Conservation (phyloP, 2,888 invertebrate species). For the Diplazon laetatorius region DNA sequence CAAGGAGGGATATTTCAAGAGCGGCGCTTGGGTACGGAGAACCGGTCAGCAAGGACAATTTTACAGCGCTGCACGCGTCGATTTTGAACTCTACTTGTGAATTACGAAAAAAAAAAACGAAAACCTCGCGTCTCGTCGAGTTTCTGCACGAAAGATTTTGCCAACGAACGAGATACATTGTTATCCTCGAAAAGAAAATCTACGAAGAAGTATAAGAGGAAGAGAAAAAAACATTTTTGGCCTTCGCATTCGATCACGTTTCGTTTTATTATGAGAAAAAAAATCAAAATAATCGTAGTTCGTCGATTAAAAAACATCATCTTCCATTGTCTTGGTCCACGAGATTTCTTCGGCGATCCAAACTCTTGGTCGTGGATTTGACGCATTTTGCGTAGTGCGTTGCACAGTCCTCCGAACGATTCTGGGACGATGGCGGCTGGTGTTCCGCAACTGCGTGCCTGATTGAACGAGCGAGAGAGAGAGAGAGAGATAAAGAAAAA, state of each 20-base stretch:
- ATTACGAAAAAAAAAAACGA: too few relatives aligned
- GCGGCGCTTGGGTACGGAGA: conserved; percentile 93
- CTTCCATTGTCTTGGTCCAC: background rate
- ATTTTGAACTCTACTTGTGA: conserved; percentile 95
- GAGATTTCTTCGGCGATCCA: conserved; percentile 16
- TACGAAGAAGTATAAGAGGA: too few relatives aligned
- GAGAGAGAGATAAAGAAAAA: too few relatives aligned
- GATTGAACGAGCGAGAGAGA: background rate
- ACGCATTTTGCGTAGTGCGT: conserved; percentile 47
- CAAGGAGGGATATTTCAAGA: conserved; percentile 92
- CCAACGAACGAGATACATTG: conserved; percentile 2
- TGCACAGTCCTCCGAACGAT: conserved; percentile 33
- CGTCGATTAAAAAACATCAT: conserved; percentile 6
- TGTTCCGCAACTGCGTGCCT: conserved; percentile 28
- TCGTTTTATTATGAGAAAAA: too few relatives aligned
- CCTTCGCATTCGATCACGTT: background rate
- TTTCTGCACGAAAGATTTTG: conserved; percentile 5
- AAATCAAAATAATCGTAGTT: too few relatives aligned
- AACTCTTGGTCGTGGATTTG: conserved; percentile 6
- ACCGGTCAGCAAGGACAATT: conserved; percentile 89
- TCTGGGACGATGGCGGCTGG: conserved; percentile 15
- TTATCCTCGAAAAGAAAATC: conserved; percentile 16
- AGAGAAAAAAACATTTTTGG: background rate
- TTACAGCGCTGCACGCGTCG: conserved; percentile 94
- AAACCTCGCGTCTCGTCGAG: background rate